Evolutionary conservation across 2,797 vertebrate genomes (phyloP), one percentile per base, ranked within the genome.

Genomic region (Leucoraja ocellata): DNA sequence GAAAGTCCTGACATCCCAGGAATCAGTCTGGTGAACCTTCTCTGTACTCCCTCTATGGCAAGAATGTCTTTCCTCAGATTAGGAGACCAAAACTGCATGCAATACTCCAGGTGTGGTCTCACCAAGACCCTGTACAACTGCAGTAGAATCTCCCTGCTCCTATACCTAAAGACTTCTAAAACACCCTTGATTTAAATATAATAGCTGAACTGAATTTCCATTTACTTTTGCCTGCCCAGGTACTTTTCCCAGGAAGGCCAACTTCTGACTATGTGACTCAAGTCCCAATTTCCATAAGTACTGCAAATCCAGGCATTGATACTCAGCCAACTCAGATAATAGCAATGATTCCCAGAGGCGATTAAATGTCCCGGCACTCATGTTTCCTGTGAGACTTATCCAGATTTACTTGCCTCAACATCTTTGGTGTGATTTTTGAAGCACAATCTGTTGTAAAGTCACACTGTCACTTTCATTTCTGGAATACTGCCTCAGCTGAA

Each of bases 201-300:
- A 68, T 65, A 61, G 36, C 7, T 21, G n/a, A 58, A 2, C n/a
- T 7, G 3, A 18, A 68, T 68, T 65, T 36, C 61, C 68, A 68
- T 68, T 21, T 88, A 32, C 39, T 36, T 88, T 88, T 88, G 14
- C 84, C 61, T 88, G n/a, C 84, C 46, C 84, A 88, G 58, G 16
- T 16, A 7, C 7, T 14, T 65, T 68, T 32, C n/a, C n/a, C 14
- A 68, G 61, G 84, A 68, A 18, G 9, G 7, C 14, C 10, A 18
- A 21, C 68, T 88, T 68, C 61, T 32, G 14, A 25, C 58, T 6
- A 1, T 88, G 84, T 36, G 84, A 88, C 63, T 18, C 58, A 68
- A 36, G 16, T 16, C 61, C 28, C n/a, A 68, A 36, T 21, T 21
- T 68, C 16, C 14, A 88, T 18, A 88, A 65, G 4, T 68, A 68